Percentiles rank a stretch among this genome's conserved stretches.
These are phyloP conservation scores for Hydrotaea diabolus DNA, from an alignment of 2,888 invertebrate species.

Conservation along the genomic window DNA sequence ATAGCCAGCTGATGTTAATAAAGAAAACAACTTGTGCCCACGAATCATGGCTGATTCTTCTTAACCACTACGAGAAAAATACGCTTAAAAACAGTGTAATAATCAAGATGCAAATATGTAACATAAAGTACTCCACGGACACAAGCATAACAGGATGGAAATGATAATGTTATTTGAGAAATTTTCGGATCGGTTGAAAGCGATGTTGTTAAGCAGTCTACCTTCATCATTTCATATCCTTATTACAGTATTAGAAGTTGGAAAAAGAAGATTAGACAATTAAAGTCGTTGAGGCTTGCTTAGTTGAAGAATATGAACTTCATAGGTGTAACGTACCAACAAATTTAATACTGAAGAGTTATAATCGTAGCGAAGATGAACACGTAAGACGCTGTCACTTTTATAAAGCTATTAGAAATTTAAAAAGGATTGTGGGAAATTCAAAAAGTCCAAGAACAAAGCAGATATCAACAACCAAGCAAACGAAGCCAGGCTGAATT, in stretches of 20 bases:
- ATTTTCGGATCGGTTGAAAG: conserved; percentile 18
- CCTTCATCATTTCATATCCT: conserved; percentile 14
- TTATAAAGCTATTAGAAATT: not conserved
- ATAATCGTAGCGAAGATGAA: not conserved
- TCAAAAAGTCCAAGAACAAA: not conserved
- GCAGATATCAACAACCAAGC: not conserved
- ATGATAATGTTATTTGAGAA: conserved; percentile 40
- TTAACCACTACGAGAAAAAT: no score
- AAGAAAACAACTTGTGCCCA: conserved; percentile 12
- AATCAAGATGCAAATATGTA: conserved; percentile 28
- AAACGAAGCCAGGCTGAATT: no score
- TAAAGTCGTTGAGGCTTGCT: not conserved
- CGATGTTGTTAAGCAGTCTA: conserved; percentile 6
- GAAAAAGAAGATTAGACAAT: not conserved
- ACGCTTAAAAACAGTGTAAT: conserved; percentile 31
- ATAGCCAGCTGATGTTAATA: not conserved
- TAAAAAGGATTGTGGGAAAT: not conserved
- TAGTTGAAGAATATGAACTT: not conserved
- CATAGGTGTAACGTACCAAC: not conserved
- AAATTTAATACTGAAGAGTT: conserved; percentile 28
- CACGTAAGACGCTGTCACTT: not conserved
- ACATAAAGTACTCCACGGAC: conserved; percentile 28
- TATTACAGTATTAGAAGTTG: not conserved
- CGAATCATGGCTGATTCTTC: not conserved
- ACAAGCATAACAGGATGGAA: not conserved